Base-by-base conservation (phyloP, 2,888 invertebrate species). In the Meloe dianella region DNA sequence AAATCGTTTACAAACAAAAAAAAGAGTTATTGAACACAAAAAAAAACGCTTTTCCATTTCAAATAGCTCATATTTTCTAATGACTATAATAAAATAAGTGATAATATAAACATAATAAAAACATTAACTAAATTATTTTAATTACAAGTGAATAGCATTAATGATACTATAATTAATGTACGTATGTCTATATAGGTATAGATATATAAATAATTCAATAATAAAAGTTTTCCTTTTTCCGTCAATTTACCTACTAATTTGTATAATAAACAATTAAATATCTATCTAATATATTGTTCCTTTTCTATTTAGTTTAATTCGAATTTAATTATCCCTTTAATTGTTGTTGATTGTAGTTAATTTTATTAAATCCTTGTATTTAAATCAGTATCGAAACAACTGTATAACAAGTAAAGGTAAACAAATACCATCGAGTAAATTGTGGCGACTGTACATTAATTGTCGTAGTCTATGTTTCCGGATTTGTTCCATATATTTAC, bases 391-490 rank as follows among this genome's bases (percentile, higher is more conserved):
- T 17, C 10, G 41, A n/a, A 41, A 41, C 41, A 41, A 41, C 10
- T 41, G 41, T 41, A 41, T 41, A 41, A 41, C 41, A 41, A 17
- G 41, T 41, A 41, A n/a, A 5, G 7, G n/a, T 41, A 41, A 41
- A 41, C 41, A 41, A 41, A 41, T 41, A n/a, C 41, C 7, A 41
- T 5, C 8, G 5, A 7, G n/a, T 41, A 41, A 41, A 41, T 41
- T 41, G 41, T n/a, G 5, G n/a, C 41, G 17, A 41, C n/a, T 41
- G 41, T 41, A 41, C 41, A 41, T 41, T 41, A 41, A 41, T 41
- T 41, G 17, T 17, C 17, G 1, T 8, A 32, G 32, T 10, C 32
- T 7, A 32, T 32, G 8, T 10, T 6, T 32, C 1, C 17, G 41
- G 41, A 17, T 41, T 41, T 41, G 17, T 17, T n/a, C 5, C 7